Percentiles rank a stretch among this genome's conserved stretches.
These are phyloP conservation scores for Ophioninae sp. DNA, from an alignment of 2,888 invertebrate genomes.

Conservation along the genomic window DNA sequence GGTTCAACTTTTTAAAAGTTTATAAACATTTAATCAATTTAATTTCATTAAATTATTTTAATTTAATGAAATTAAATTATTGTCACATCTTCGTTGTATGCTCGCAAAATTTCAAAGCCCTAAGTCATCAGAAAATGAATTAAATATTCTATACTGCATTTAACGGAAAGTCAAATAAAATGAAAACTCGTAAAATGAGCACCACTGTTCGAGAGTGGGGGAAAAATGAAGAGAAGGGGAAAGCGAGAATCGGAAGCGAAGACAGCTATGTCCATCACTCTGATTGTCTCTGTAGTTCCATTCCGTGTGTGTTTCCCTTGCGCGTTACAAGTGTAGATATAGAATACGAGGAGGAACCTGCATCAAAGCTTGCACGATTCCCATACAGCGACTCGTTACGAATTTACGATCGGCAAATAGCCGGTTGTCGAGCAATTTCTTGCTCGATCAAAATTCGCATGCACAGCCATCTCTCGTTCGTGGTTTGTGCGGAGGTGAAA, in stretches of 20 bases:
- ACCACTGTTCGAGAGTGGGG: neutral
- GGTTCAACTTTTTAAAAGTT: neutral
- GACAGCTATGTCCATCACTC: neutral
- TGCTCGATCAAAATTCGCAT: conserved; percentile 36
- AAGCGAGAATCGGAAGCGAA: neutral
- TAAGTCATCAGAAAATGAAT: too few species aligned
- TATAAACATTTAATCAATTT: too few species aligned
- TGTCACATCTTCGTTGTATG: too few species aligned
- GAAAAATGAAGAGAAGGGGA: neutral
- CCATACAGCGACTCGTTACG: conserved; percentile 20
- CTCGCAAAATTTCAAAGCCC: too few species aligned
- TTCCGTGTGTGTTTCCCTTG: conserved; percentile 5
- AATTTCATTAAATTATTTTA: too few species aligned
- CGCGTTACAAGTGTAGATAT: neutral
- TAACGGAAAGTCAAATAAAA: too few species aligned
- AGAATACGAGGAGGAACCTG: neutral
- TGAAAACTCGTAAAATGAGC: neutral
- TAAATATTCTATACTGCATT: too few species aligned
- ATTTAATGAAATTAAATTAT: too few species aligned
- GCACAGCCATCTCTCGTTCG: neutral
- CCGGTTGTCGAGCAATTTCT: conserved; percentile 29
- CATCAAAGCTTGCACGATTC: conserved; percentile 29
- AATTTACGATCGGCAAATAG: conserved; percentile 53
- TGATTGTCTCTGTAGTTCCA: neutral
- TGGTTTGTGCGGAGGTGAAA: conserved; percentile 11